Evolutionary conservation across 2,888 invertebrate genomes (phyloP), one percentile per base, ranked within the genome.

Genomic region (Dasysyrphus tricinctus): DNA sequence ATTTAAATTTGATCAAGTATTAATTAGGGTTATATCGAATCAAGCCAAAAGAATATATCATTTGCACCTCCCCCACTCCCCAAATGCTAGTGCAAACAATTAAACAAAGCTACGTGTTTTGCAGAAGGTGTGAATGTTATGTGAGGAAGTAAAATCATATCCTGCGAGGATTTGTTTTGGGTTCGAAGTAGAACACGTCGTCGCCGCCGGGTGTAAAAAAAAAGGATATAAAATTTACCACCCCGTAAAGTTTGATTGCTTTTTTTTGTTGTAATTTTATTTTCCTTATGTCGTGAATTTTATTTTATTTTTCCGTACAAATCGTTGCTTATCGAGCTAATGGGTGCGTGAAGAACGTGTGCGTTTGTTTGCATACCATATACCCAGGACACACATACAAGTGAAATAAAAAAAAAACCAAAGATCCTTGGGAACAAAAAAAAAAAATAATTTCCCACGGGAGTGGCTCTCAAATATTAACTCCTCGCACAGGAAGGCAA

Each of bases 401-500:
- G 37, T 49, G 11, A 70, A 54, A 57, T 49, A 61, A 42, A 56
- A 42, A 63, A 79, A 77, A 73, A 67, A 67, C 8, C 19, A 44
- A 44, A 47, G 12, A 7, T 65, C 65, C 65, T 47, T 47, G 37
- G 2, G 8, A 72, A 65, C 24, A 49, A 32, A 7, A 7, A 77
- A 83, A 84, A 72, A 51, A 80, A 73, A 65, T 80, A 85, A 85
- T 85, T 85, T 85, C 85, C 85, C 85, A 85, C 85, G 85, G 85
- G 85, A 85, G 80, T 80, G 80, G 74, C 77, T 61, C 77, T 74
- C 56, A 80, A 80, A 77, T 74, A 80, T 77, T 85, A 67, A 77
- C 72, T 70, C 65, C 44, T 19, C 34, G 12, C 51, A 51, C 65
- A 76, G 72, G 14, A 84, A 80, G 65, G 44, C 77, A 81, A 85